Base-by-base conservation (phyloP, 2,888 invertebrate species). In the Tiliacea aurago region DNA sequence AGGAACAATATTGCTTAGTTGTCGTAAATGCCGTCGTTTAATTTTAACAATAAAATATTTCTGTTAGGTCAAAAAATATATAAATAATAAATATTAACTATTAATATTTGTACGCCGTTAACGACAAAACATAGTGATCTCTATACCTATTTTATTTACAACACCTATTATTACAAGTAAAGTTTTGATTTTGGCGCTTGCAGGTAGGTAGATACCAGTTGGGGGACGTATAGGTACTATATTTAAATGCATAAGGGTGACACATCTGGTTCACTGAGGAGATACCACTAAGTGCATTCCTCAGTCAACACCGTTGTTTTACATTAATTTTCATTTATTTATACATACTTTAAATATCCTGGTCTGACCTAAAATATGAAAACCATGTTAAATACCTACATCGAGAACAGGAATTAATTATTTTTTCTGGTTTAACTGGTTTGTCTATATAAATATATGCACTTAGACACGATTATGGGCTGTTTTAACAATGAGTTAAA, bases 181-280 rank as follows among this genome's bases (percentile, higher is more conserved):
- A 13, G 37, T 37, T 37, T 58, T n/a, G 15, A n/a, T 9, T 63
- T 63, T 72, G 23, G 23, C 18, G 43, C n/a, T 23, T 43, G 20
- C 51, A 65, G 37, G 13, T 23, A 53, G n/a, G n/a, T 53, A 13
- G 10, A 33, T 58, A 33, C 63, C 23, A 45, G 68, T 81, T 69
- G 78, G 80, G 86, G 87, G 80, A 76, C 58, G 64, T 33, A 61
- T 41, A 53, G 63, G 10, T 15, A 64, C 33, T 86, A 83, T 81
- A 80, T 86, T 84, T 86, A 86, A 86, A 81, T 68, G 63, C 58
- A 65, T 78, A 58, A 74, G 76, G 78, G 81, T 73, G 69, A 73
- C 74, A 76, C 86, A 84, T 83, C 70, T 84, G 80, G 76, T 69
- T 78, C 64, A 43, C 61, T 53, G n/a, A 75, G 72, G 69, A 76